Conservation (phyloP, 2,888 invertebrate genomes). For the Ischnus inquisitorius region DNA sequence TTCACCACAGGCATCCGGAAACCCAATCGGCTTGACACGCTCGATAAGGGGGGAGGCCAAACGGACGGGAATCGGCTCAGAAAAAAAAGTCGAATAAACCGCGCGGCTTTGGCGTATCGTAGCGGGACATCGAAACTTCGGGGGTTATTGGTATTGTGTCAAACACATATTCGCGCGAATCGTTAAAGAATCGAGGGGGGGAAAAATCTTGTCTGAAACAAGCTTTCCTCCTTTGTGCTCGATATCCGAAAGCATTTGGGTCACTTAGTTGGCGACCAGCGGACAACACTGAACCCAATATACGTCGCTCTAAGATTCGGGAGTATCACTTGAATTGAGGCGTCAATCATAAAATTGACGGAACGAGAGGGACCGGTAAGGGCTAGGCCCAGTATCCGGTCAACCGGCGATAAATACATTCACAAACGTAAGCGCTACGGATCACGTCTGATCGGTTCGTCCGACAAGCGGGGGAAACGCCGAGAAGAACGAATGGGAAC, state of each 20-base stretch:
- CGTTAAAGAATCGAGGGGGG: background rate
- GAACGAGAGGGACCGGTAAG: background rate
- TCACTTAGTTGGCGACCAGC: constrained; percentile 12
- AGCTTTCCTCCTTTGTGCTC: background rate
- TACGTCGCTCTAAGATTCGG: constrained; percentile 9
- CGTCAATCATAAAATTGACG: constrained; percentile 44
- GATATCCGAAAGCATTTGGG: constrained; percentile 28
- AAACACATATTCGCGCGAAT: constrained; percentile 10
- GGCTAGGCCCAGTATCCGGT: background rate
- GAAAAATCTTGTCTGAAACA: background rate
- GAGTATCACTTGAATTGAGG: constrained; percentile 21
- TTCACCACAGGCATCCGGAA: constrained; percentile 48
- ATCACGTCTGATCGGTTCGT: constrained; percentile 27
- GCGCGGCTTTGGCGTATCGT: background rate
- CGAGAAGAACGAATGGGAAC: constrained; percentile 32
- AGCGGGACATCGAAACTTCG: background rate
- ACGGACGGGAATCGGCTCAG: background rate
- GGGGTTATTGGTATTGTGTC: constrained; percentile 5
- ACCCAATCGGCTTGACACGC: constrained; percentile 46
- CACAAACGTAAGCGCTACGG: constrained; percentile 12
- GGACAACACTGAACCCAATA: background rate
- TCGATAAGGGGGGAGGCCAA: constrained; percentile 26
- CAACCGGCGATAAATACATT: constrained; percentile 37
- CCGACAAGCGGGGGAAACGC: constrained; percentile 35
- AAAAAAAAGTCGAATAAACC: constrained; percentile 25